Percentiles rank a stretch among this genome's conserved stretches.
Evolutionary conservation across 1,140 invertebrate species (phyloP).

Genomic region (Atta texana): DNA sequence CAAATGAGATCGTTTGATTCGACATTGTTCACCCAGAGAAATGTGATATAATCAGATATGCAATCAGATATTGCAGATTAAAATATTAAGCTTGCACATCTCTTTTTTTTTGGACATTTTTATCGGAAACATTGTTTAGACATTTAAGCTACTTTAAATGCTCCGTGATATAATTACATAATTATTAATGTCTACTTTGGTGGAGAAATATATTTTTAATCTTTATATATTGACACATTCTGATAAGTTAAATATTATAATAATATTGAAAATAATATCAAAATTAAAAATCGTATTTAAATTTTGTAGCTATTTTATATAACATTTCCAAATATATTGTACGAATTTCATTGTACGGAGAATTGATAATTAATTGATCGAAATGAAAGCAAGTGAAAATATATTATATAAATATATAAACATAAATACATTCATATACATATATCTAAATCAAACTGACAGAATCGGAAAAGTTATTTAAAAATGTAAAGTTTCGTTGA

Average conservation of each 20-base stretch:
- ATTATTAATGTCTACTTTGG: no score
- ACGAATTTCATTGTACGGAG: neutral
- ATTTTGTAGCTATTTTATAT: no score
- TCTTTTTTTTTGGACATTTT: neutral
- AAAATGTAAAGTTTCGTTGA: neutral
- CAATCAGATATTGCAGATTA: neutral
- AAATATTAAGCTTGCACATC: neutral
- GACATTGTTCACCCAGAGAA: neutral
- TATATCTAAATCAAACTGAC: neutral
- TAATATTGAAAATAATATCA: no score
- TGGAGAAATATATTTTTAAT: no score
- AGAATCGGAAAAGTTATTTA: neutral
- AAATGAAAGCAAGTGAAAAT: neutral
- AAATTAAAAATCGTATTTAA: no score
- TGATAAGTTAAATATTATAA: no score
- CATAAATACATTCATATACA: neutral
- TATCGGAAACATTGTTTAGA: no score
- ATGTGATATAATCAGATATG: neutral
- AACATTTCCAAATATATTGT: no score
- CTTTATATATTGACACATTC: no score
- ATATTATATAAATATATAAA: neutral
- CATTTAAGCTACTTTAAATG: no score
- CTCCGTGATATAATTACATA: no score
- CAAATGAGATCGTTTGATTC: constrained; percentile 15
- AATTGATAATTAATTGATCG: neutral